Percentiles rank a stretch among this genome's conserved stretches.
Conservation (phyloP, 1,140 invertebrate genomes). For the Magallana angulata region DNA sequence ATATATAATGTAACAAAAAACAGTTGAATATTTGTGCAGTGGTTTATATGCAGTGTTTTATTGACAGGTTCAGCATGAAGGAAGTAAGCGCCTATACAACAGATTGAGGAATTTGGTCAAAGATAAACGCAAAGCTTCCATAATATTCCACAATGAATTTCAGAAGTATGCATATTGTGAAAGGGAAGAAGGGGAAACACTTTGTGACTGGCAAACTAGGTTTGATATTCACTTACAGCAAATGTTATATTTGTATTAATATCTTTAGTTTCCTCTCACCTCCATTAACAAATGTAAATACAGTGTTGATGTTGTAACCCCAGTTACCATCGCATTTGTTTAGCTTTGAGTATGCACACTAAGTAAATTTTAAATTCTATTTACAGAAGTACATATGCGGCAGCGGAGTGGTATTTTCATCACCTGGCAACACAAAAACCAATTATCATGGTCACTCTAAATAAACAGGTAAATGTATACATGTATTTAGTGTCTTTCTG, state of each 20-base stretch:
- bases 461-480: slow-evolving; percentile 66
- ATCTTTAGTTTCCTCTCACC: too few relatives aligned
- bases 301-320: too few relatives aligned
- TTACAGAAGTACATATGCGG: slow-evolving; percentile 70
- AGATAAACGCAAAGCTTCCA: slow-evolving; percentile 65
- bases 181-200: slow-evolving; percentile 66
- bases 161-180: slow-evolving; percentile 71
- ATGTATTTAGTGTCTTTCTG: too few relatives aligned
- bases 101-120: slow-evolving; percentile 69
- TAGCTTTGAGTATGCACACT: background rate
- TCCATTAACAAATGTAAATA: too few relatives aligned
- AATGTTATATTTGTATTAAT: too few relatives aligned
- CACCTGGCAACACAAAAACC: slow-evolving; percentile 75
- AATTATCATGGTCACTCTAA: slow-evolving; percentile 74
- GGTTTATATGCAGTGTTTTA: background rate
- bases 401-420: slow-evolving; percentile 74
- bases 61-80: slow-evolving; percentile 71
- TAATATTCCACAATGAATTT: slow-evolving; percentile 77
- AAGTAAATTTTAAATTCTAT: slow-evolving; percentile 22
- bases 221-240: slow-evolving; percentile 36
- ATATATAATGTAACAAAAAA: background rate
- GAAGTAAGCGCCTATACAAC: slow-evolving; percentile 64
- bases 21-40: background rate
- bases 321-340: too few relatives aligned
- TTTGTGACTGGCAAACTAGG: slow-evolving; percentile 67